A percentile compares a stretch with the other conserved stretches of the same genome.
Evolutionary conservation across 2,888 invertebrate species (phyloP).

Genomic region (Tiphia femorata): DNA sequence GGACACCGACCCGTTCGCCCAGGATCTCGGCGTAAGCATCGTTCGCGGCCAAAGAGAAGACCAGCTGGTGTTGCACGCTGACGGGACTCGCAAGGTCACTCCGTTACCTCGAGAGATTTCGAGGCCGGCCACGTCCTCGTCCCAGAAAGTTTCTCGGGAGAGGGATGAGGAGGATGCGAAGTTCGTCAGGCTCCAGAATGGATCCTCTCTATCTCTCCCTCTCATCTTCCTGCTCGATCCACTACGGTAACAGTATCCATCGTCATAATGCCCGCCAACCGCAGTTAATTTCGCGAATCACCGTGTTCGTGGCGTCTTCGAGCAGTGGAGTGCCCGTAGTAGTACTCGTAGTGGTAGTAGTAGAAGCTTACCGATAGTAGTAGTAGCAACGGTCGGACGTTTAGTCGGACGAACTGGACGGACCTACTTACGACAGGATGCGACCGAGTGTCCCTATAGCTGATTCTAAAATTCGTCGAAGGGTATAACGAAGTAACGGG

Average conservation of each 20-base stretch:
- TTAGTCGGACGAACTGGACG: no score
- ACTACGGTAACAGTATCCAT: constrained; percentile 39
- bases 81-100: constrained; percentile 45
- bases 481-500: no score
- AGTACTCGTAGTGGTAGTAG: not conserved
- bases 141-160: constrained; percentile 36
- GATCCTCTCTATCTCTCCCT: not conserved
- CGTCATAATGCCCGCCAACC: constrained; percentile 21
- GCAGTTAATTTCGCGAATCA: constrained; percentile 41
- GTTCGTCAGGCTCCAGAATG: not conserved
- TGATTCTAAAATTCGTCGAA: not conserved
- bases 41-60: constrained; percentile 27
- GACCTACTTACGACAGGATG: not conserved
- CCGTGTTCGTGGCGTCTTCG: constrained; percentile 3
- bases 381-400: no score
- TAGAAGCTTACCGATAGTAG: no score
- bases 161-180: constrained; percentile 9
- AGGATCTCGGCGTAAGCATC: no score
- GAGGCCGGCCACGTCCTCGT: constrained; percentile 48
- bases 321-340: not conserved
- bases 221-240: not conserved
- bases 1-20: no score
- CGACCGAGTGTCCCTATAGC: not conserved
- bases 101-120: constrained; percentile 51
- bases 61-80: constrained; percentile 34